A percentile compares a stretch with the other conserved stretches of the same genome.
phyloP scores from a whole-genome alignment of 1,140 invertebrate species.

The Lasioglossum baleicum region DNA sequence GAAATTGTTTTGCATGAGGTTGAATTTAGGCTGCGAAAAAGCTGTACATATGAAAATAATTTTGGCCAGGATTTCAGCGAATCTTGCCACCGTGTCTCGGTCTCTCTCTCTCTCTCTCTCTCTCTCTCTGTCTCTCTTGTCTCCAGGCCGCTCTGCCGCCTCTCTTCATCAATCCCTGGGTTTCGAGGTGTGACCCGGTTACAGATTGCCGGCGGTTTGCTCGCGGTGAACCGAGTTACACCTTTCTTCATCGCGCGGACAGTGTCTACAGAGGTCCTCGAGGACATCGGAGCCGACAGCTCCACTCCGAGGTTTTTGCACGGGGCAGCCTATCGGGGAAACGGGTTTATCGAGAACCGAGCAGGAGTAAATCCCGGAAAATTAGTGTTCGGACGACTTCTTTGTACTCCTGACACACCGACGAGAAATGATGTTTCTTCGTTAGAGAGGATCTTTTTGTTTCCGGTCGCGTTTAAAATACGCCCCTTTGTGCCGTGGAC shows the following conservation, averaged over 20 bases:
- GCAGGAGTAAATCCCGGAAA: constrained; percentile 55
- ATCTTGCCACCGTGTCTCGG: too few species aligned
- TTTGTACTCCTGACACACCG: constrained; percentile 6
- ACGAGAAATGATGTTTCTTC: constrained; percentile 4
- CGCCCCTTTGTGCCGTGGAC: too few species aligned
- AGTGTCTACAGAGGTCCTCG: background rate
- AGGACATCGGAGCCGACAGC: background rate
- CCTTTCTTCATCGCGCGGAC: background rate
- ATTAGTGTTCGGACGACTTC: constrained; percentile 49
- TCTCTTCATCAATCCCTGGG: background rate
- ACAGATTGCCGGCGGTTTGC: constrained; percentile 36
- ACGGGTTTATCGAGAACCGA: constrained; percentile 46
- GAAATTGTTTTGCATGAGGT: too few species aligned
- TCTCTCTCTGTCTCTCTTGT: background rate
- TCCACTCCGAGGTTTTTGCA: constrained; percentile 35
- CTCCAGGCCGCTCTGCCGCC: too few species aligned
- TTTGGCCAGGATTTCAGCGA: too few species aligned
- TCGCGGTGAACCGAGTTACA: background rate
- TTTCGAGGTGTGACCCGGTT: constrained; percentile 43
- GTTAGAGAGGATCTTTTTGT: background rate
- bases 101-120: background rate
- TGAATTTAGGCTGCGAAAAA: too few species aligned
- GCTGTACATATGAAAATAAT: too few species aligned
- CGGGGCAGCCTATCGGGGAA: constrained; percentile 17
- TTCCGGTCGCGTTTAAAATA: background rate